Evolutionary conservation across 1,140 invertebrate species (phyloP).

Genomic region (Protaetia brevitarsis): DNA sequence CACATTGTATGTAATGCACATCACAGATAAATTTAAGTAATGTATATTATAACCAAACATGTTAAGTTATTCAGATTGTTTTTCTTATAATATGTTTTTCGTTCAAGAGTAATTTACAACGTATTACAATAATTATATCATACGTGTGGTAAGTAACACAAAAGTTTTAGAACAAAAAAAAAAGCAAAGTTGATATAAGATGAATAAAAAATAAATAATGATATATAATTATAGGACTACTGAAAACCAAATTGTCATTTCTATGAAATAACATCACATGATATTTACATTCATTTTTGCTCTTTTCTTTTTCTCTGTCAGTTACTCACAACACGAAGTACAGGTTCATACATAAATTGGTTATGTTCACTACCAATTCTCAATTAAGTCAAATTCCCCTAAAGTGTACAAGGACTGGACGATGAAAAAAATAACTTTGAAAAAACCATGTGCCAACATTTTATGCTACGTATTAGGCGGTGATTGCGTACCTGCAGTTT

Average conservation of each 20-base stretch:
- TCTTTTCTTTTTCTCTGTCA: not conserved
- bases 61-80: not conserved
- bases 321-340: not conserved
- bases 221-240: not conserved
- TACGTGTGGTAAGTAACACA: not conserved
- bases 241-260: not conserved
- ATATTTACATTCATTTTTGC: slow-evolving; percentile 10
- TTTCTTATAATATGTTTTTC: not conserved
- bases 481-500: slow-evolving; percentile 26
- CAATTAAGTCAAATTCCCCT: slow-evolving; percentile 25
- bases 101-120: not conserved
- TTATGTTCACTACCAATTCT: slow-evolving; percentile 17
- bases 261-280: not conserved
- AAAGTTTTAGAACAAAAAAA: not conserved
- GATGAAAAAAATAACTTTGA: slow-evolving; percentile 26
- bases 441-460: slow-evolving; percentile 23
- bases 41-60: not conserved
- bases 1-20: not conserved
- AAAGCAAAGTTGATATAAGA: not conserved
- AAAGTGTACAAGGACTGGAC: slow-evolving; percentile 23
- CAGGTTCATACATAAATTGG: not conserved
- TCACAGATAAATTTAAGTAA: slow-evolving; percentile 12
- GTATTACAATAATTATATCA: slow-evolving; percentile 4
- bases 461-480: slow-evolving; percentile 39
- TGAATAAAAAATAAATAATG: slow-evolving; percentile 12